phyloP scores from a whole-genome alignment of 92 coral and sea anemone genomes.

The Heteractis magnifica region DNA sequence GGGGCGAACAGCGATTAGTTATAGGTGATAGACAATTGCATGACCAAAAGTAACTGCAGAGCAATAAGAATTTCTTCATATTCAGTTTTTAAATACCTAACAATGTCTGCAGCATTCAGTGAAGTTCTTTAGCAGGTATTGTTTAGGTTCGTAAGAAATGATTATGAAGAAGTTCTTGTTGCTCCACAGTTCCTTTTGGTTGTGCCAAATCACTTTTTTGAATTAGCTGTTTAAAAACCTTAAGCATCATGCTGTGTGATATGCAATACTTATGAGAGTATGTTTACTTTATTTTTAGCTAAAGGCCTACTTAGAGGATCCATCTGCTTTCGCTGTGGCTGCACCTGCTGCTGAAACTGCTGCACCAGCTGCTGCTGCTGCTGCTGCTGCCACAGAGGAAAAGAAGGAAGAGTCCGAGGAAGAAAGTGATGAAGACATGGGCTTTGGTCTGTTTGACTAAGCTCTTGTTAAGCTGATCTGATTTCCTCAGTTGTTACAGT shows the following conservation, averaged over 20 bases:
- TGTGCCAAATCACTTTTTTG: no score
- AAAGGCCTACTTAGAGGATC: constrained; percentile 86
- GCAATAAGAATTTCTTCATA: no score
- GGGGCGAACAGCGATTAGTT: no score
- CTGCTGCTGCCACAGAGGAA: constrained; percentile 60
- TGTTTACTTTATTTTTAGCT: constrained; percentile 49
- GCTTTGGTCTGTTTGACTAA: constrained; percentile 96
- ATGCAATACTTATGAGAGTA: background rate
- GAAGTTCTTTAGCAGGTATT: no score
- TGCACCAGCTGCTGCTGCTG: constrained; percentile 57
- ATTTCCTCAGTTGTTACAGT: background rate
- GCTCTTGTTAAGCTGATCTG: background rate
- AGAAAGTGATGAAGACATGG: constrained; percentile 99
- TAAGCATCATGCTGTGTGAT: background rate
- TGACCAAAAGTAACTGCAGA: no score
- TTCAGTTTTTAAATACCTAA: no score
- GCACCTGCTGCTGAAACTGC: constrained; percentile 59
- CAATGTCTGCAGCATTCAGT: no score
- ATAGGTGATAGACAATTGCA: no score
- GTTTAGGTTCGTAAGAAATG: no score
- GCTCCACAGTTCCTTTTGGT: no score
- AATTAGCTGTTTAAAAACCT: no score
- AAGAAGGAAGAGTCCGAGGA: constrained; percentile 89
- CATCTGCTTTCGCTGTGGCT: constrained; percentile 82
- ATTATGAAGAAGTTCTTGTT: no score